phyloP scores from a whole-genome alignment of 2,888 invertebrate species.

The Agrochola lota region DNA sequence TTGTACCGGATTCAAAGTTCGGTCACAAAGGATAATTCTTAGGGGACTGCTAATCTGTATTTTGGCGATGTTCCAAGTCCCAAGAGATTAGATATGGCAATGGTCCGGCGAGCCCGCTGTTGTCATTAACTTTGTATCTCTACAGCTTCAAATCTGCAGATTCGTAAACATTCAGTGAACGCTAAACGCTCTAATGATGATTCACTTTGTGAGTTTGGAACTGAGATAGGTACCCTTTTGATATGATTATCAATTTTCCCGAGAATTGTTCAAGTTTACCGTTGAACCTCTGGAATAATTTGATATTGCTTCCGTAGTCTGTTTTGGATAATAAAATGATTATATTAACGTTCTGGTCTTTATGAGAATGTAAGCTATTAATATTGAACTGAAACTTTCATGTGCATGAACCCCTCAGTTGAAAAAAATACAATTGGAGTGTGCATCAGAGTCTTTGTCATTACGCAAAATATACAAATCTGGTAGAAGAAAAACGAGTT shows the following conservation, averaged over 20 bases:
- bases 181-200: constrained; percentile 47
- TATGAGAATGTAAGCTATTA: background rate
- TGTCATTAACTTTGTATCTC: constrained; percentile 70
- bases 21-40: constrained; percentile 78
- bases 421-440: background rate
- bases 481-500: background rate
- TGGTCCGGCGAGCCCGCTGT: constrained; percentile 66
- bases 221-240: constrained; percentile 42
- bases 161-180: constrained; percentile 57
- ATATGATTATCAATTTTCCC: constrained; percentile 47
- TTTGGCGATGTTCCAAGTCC: constrained; percentile 82
- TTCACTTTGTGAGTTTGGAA: constrained; percentile 48
- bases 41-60: constrained; percentile 81
- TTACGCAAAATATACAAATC: background rate
- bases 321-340: constrained; percentile 28
- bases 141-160: constrained; percentile 51
- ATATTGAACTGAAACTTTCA: background rate
- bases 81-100: constrained; percentile 77
- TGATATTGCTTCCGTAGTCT: constrained; percentile 3
- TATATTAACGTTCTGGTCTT: background rate
- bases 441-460: background rate
- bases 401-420: too few species aligned
- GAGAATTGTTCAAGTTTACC: constrained; percentile 30
- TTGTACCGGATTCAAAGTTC: constrained; percentile 65
- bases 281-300: constrained; percentile 31